These are phyloP conservation scores for Urocyon cinereoargenteus DNA, from an alignment of 2,797 vertebrate genomes.

Conservation along the genomic window DNA sequence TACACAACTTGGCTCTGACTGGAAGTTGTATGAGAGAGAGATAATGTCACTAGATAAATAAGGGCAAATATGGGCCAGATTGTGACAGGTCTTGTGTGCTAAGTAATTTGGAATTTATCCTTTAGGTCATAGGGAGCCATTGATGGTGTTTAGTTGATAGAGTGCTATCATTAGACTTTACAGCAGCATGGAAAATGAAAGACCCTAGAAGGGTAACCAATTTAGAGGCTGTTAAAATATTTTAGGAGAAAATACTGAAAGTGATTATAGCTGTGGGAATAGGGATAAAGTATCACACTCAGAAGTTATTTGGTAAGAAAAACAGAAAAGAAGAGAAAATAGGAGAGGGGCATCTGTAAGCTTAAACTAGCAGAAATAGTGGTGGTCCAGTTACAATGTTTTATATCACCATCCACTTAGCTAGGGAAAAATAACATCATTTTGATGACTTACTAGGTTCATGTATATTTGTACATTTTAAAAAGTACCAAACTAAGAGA, in stretches of 20 bases:
- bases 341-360: background rate
- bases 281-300: background rate
- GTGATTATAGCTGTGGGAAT: slow-evolving; percentile 16
- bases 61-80: slow-evolving; percentile 33
- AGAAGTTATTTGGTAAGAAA: background rate
- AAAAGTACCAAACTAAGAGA: background rate
- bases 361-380: background rate
- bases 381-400: background rate
- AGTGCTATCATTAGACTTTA: slow-evolving; percentile 74
- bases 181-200: slow-evolving; percentile 72
- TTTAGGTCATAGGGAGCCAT: slow-evolving; percentile 43
- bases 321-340: background rate
- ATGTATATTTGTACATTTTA: background rate
- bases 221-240: slow-evolving; percentile 71
- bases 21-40: background rate
- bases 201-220: slow-evolving; percentile 67
- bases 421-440: background rate
- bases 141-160: slow-evolving; percentile 44
- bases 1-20: background rate
- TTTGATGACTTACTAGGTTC: background rate
- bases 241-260: slow-evolving; percentile 64
- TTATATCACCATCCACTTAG: slow-evolving; percentile 1
- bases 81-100: slow-evolving; percentile 38
- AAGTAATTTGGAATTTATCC: slow-evolving; percentile 68
- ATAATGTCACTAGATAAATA: slow-evolving; percentile 38